Evolutionary conservation across 2,888 invertebrate species (phyloP).

Genomic region (Plusia festucae): DNA sequence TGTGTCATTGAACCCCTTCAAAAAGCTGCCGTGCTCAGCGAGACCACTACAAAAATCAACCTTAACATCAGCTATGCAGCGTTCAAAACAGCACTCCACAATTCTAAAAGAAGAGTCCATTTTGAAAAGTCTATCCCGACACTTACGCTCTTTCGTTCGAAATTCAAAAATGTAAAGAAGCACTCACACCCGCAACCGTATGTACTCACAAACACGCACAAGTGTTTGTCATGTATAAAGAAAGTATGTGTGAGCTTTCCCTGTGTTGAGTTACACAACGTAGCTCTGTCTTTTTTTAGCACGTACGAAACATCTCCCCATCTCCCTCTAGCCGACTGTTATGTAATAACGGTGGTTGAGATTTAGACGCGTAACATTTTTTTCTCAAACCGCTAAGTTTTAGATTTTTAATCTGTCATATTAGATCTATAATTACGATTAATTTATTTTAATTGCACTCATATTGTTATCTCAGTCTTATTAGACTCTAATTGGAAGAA

Average conservation of each 20-base stretch:
- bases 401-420: conserved; percentile 68
- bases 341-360: conserved; percentile 88
- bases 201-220: conserved; percentile 67
- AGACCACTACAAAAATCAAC: conserved; percentile 66
- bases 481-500: conserved; percentile 46
- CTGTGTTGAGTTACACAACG: conserved; percentile 87
- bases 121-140: conserved; percentile 74
- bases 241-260: conserved; percentile 87
- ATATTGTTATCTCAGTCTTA: conserved; percentile 37
- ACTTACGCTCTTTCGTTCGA: conserved; percentile 81
- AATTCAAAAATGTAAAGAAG: conserved; percentile 80
- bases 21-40: conserved; percentile 73
- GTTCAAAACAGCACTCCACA: conserved; percentile 68
- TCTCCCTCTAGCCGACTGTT: conserved; percentile 81
- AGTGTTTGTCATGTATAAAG: conserved; percentile 72
- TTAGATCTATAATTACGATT: conserved; percentile 48
- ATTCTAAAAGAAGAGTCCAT: conserved; percentile 70
- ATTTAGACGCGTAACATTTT: conserved; percentile 87
- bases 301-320: conserved; percentile 54
- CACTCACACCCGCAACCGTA: conserved; percentile 74
- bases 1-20: conserved; percentile 85
- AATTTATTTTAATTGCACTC: conserved; percentile 51
- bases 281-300: conserved; percentile 75
- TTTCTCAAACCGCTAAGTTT: conserved; percentile 79
- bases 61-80: conserved; percentile 58